Evolutionary conservation across 1,140 invertebrate genomes (phyloP).

Genomic region (Aleiodes sp.): DNA sequence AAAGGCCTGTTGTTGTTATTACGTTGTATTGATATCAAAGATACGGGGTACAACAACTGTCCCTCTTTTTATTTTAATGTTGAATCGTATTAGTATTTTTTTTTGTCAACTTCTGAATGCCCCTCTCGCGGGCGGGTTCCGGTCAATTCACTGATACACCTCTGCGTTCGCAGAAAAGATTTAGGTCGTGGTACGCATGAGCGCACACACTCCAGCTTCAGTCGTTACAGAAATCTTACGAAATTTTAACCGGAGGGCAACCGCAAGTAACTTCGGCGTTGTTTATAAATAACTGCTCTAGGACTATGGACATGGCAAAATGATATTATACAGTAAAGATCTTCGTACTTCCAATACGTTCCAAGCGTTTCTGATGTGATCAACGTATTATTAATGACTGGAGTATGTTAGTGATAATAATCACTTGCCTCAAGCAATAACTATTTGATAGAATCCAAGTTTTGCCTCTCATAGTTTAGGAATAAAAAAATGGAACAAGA

Average conservation of each 20-base stretch:
- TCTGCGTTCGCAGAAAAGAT: constrained; percentile 51
- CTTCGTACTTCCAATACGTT: background rate
- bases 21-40: constrained; percentile 25
- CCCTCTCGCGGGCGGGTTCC: constrained; percentile 25
- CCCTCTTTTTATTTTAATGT: background rate
- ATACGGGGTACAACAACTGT: constrained; percentile 12
- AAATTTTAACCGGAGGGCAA: constrained; percentile 46
- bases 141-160: constrained; percentile 9
- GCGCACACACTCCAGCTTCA: constrained; percentile 47
- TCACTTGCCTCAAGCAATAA: constrained; percentile 13
- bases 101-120: background rate
- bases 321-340: constrained; percentile 10
- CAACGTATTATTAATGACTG: constrained; percentile 36
- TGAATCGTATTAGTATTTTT: background rate
- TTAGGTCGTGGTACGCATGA: constrained; percentile 63
- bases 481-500: background rate
- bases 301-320: background rate
- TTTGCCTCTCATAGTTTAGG: background rate
- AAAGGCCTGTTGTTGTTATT: constrained; percentile 17
- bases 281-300: background rate
- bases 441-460: background rate
- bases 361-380: constrained; percentile 25
- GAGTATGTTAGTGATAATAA: constrained; percentile 28
- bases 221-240: constrained; percentile 56
- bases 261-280: background rate